Evolutionary conservation across 2,797 vertebrate genomes (phyloP).

Genomic region (Yasuhikotakia modesta): DNA sequence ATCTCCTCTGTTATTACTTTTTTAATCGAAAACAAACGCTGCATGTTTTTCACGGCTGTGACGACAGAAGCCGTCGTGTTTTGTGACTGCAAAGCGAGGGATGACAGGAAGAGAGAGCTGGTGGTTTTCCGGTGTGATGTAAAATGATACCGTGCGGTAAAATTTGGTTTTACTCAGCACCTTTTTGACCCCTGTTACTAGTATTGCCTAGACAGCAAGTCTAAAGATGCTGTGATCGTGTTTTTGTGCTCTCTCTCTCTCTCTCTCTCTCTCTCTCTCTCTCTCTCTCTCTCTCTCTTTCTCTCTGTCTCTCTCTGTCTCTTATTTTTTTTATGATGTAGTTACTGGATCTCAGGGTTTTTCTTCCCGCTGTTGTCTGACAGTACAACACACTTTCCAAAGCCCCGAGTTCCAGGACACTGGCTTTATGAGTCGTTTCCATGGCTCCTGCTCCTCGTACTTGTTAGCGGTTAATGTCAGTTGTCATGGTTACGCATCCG

Average conservation of each 20-base stretch:
- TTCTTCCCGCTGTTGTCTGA: background rate
- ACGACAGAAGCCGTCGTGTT: background rate
- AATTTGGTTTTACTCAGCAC: background rate
- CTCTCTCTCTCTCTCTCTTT: background rate
- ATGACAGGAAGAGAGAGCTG: background rate
- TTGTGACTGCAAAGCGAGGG: background rate
- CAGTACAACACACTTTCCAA: background rate
- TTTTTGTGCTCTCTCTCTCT: background rate
- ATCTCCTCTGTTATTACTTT: background rate
- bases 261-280: too few relatives aligned
- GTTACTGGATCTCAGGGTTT: slow-evolving; percentile 8
- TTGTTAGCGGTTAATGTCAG: slow-evolving; percentile 41
- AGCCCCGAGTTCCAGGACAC: slow-evolving; percentile 28
- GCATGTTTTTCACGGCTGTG: background rate
- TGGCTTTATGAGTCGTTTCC: slow-evolving; percentile 38
- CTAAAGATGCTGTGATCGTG: background rate
- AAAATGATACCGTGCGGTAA: slow-evolving; percentile 8
- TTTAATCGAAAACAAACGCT: slow-evolving; percentile 11
- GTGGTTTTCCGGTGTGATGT: background rate
- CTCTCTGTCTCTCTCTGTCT: too few relatives aligned
- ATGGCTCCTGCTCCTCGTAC: slow-evolving; percentile 12
- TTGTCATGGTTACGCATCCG: slow-evolving; percentile 49
- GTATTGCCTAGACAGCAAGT: slow-evolving; percentile 20
- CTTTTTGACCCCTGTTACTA: slow-evolving; percentile 1
- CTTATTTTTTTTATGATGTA: background rate